Base-by-base conservation (phyloP, 92 coral and sea anemone genomes). In the Heteractis magnifica region DNA sequence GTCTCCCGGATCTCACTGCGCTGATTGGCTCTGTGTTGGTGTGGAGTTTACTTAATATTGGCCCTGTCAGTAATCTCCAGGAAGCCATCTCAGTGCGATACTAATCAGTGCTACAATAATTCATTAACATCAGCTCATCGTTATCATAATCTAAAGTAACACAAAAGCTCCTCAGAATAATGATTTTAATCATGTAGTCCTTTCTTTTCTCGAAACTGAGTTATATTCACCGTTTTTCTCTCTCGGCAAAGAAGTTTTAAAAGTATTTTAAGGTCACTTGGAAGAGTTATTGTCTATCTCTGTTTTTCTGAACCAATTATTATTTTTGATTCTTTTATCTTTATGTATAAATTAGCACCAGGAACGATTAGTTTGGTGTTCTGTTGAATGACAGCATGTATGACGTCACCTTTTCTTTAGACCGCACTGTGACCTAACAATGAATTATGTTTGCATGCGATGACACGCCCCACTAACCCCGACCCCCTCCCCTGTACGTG, bases 141-240 rank as follows among this genome's bases (percentile, higher is more conserved):
- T 68, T 48, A 6, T 7, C 49, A 21, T 68, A 68, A 68, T 68
- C 5, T 26, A 68, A 26, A 85, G 49, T 81, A 81, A 81, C 77
- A 16, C 19, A 71, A 81, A 81, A 20, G 84, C 84, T 81, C 84
- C 84, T 81, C 84, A 81, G 84, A 81, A 81, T 81, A 68, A 68
- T 68, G 10, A 13, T n/a, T 10, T 26, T 4, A 20, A 0, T 68
- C 23, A 5, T 23, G 48, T 5, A 8, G 0, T 68, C 73, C 20
- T 20, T 7, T 8, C 23, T 21, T 26, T 68, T 20, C 49, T 68
- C 15, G 12, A 7, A 20, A 26, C 11, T 10, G 49, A 21, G 19
- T 23, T 21, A 48, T 68, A 68, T 68, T 20, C 0, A 68, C 49
- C 49, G 44, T 68, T 26, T 26, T 68, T 20, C 49, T 53, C 11